Evolutionary conservation across 2,113 vertebrate genomes (phyloP), one percentile per base, ranked within the genome.

Genomic region (Catharus fuscescens): DNA sequence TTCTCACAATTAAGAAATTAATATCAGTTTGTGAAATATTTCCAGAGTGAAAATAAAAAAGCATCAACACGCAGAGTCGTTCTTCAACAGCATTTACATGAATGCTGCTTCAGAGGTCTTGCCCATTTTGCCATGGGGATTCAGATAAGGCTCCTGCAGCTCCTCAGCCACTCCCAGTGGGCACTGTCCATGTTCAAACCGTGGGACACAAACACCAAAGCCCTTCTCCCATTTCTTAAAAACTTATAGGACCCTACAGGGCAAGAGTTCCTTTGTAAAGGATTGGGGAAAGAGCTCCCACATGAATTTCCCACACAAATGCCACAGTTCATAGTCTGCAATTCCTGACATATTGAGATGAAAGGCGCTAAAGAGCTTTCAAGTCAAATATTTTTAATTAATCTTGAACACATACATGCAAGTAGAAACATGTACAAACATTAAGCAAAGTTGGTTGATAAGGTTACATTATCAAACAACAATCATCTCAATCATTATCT

Each of bases 311-410:
- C 59, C 65, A 71, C 4, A 15, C 10, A 78, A 85, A 73, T 25
- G 32, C 31, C 42, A 53, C 45, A 92, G 87, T 40, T n/a, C 18
- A 32, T 40, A 53, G 65, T 60, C 19, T 45, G 34, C 48, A 54
- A 78, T 67, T 89, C 90, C 80, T 92, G 61, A 90, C 61, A 42
- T 65, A 92, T 61, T 95, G 38, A 90, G 80, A 97, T 93, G 92
- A 96, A 96, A 95, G 92, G 94, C 29, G 31, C 93, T 96, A 92
- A 88, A 93, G 70, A 96, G 73, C 79, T 97, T 96, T 95, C 92
- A 88, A 86, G 88, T 96, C 14, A 96, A 94, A 96, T 54, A 66
- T 60, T 91, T 96, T 97, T 97, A 97, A 97, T 97, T 92, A 65
- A 86, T 88, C 66, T 94, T 88, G 71, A 96, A 94, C 74, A 97